Conservation (phyloP, 2,888 invertebrate genomes). For the Dasypogon diadema region DNA sequence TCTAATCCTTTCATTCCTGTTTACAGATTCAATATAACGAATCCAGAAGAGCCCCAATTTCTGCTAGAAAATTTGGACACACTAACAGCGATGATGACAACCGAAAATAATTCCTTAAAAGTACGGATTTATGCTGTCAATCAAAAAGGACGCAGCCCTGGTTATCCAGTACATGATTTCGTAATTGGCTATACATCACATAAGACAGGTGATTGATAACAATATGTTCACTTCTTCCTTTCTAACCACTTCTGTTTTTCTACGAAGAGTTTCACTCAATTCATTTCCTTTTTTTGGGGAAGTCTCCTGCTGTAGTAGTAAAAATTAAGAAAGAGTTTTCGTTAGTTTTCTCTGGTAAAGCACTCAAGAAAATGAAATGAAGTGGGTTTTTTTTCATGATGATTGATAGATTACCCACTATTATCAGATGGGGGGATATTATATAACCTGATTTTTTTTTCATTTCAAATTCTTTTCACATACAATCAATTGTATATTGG, state of each 20-base stretch:
- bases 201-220: conserved; percentile 71
- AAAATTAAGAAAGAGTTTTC: no score
- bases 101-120: conserved; percentile 84
- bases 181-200: conserved; percentile 81
- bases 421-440: background rate
- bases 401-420: background rate
- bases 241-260: background rate
- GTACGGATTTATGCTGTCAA: conserved; percentile 84
- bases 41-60: conserved; percentile 67
- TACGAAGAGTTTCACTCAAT: background rate
- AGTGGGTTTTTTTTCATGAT: background rate
- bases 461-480: background rate
- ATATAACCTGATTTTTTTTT: background rate
- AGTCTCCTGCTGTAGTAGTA: background rate
- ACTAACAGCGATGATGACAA: conserved; percentile 80
- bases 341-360: no score
- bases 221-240: background rate
- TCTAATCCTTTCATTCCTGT: background rate
- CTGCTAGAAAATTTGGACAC: conserved; percentile 74
- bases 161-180: conserved; percentile 80
- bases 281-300: background rate
- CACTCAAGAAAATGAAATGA: background rate
- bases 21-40: conserved; percentile 67
- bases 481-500: background rate
- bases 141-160: conserved; percentile 83